Conservation (phyloP, 2,113 vertebrate species). For the Glaucomys volans region DNA sequence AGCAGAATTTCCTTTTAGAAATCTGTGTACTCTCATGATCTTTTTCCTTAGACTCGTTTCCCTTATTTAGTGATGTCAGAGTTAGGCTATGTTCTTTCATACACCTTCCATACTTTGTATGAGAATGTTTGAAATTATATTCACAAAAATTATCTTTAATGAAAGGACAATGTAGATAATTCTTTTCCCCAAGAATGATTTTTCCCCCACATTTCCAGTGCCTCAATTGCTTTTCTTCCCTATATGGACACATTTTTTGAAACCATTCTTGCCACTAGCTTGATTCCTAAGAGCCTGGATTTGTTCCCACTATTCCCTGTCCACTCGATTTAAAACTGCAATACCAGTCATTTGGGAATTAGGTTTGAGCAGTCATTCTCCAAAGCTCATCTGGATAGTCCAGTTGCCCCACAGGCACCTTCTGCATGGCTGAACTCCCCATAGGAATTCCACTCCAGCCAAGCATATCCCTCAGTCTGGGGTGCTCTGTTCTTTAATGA, state of each 20-base stretch:
- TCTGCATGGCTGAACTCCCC: background rate
- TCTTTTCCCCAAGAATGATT: background rate
- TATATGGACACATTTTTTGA: constrained; percentile 41
- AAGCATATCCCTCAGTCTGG: background rate
- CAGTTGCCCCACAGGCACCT: too few relatives aligned
- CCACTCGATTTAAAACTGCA: background rate
- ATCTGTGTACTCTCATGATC: background rate
- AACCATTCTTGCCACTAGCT: background rate
- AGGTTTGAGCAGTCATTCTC: background rate
- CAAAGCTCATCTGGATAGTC: background rate
- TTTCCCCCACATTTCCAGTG: background rate
- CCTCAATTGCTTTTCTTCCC: constrained; percentile 19
- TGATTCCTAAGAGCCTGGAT: background rate
- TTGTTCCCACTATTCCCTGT: background rate
- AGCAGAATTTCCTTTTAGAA: constrained; percentile 50
- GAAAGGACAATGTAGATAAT: background rate
- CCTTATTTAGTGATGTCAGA: background rate
- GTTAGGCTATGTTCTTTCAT: background rate
- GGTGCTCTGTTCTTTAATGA: background rate
- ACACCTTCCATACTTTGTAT: background rate
- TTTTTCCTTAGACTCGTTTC: constrained; percentile 48
- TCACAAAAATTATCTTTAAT: background rate
- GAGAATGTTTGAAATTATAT: constrained; percentile 5
- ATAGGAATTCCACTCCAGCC: background rate
- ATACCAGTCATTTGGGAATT: constrained; percentile 6